Evolutionary conservation across 2,797 vertebrate genomes (phyloP), one percentile per base, ranked within the genome.

Genomic region (Muraenolepis orangiensis): DNA sequence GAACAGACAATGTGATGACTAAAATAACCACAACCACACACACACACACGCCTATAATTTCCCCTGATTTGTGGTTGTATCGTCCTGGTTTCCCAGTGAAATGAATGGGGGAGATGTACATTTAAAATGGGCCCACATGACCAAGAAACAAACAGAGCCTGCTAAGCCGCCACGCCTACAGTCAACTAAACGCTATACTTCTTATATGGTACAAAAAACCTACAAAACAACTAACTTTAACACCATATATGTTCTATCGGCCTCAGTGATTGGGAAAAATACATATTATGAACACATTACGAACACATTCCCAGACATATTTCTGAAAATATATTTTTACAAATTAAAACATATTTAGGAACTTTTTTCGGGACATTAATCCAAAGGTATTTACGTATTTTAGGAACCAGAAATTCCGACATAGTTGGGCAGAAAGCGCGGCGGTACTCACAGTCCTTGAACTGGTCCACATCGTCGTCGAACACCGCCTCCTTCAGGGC

Each of bases 401-500:
- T n/a, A n/a, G n/a, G n/a, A n/a, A n/a, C n/a, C n/a, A n/a, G n/a
- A n/a, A n/a, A n/a, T n/a, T n/a, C n/a, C n/a, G n/a, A n/a, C n/a
- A n/a, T n/a, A n/a, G n/a, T n/a, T n/a, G n/a, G n/a, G n/a, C n/a
- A n/a, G n/a, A n/a, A n/a, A 3, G 13, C 1, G 42, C 16, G 42
- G 32, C 20, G 16, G 70, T 72, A 95, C 97, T 89, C 89, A 99
- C 98, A 96, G 79, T 98, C 97, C 26, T 96, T 92, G 74, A 99
- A 96, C 88, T 99, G 97, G 85, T 99, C 98, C 93, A 99, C 96
- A 61, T 99, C 98, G 0, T 99, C 98, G 10, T 99, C 98, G 0
- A 99, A 99, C 79, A 99, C 96, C 0, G 98, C 97, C 87, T 99
- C 98, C 84, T 99, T 98, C 85, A 99, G 91, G 40, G 97, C 97